Evolutionary conservation across 2,797 vertebrate species (phyloP).

Genomic region (Lagorchestes hirsutus): DNA sequence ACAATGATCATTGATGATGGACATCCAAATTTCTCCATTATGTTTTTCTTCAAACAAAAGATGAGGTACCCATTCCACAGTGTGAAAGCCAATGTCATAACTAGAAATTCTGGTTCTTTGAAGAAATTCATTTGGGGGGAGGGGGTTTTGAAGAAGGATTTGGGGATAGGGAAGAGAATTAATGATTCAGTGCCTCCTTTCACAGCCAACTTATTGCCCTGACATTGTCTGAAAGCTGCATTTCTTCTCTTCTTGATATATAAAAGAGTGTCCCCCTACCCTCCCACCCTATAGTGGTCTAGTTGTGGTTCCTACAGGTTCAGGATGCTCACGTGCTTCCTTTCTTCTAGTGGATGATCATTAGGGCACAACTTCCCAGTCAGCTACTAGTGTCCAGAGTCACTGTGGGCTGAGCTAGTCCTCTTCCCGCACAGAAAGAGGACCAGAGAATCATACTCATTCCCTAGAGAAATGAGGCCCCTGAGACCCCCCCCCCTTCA

Average conservation of each 20-base stretch:
- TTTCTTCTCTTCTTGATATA: background rate
- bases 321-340: background rate
- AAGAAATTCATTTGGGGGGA: background rate
- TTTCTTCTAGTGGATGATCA: background rate
- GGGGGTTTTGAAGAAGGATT: background rate
- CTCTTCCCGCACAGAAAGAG: background rate
- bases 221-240: background rate
- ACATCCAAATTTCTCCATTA: background rate
- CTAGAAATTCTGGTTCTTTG: background rate
- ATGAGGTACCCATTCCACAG: background rate
- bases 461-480: background rate
- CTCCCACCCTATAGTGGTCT: background rate
- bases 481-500: background rate
- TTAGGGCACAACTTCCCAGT: background rate
- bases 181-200: background rate
- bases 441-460: background rate
- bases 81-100: background rate
- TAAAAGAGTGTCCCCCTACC: no score
- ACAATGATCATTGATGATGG: background rate
- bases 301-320: background rate
- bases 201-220: background rate
- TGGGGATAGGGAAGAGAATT: background rate
- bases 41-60: background rate
- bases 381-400: background rate
- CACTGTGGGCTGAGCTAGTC: background rate